These are phyloP conservation scores for Bathynomus jamesi DNA, from an alignment of 1,140 invertebrate genomes.

Conservation along the genomic window DNA sequence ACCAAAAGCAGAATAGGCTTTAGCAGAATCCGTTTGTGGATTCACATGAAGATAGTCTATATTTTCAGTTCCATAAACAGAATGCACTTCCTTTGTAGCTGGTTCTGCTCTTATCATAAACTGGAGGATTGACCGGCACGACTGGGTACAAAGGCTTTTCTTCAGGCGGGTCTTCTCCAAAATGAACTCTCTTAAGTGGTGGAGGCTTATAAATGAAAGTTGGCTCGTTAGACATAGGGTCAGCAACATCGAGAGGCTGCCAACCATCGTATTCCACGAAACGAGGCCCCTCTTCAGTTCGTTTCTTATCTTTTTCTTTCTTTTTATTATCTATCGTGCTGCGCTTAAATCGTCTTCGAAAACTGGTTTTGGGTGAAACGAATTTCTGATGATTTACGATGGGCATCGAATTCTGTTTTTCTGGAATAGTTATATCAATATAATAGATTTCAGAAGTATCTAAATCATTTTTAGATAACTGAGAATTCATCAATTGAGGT, in stretches of 20 bases:
- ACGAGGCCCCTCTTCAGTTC: slow-evolving; percentile 7
- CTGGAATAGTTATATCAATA: slow-evolving; percentile 38
- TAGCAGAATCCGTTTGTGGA: slow-evolving; percentile 19
- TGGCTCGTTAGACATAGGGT: slow-evolving; percentile 31
- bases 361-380: not conserved
- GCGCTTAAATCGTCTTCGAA: not conserved
- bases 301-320: not conserved
- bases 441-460: slow-evolving; percentile 19
- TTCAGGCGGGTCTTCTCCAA: slow-evolving; percentile 23
- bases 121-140: slow-evolving; percentile 27
- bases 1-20: slow-evolving; percentile 9
- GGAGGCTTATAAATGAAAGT: slow-evolving; percentile 32
- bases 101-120: slow-evolving; percentile 28
- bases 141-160: slow-evolving; percentile 32
- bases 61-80: slow-evolving; percentile 34
- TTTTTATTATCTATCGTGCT: not conserved
- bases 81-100: slow-evolving; percentile 19
- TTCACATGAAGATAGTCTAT: slow-evolving; percentile 32
- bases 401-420: slow-evolving; percentile 9
- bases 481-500: not conserved
- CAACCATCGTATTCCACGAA: slow-evolving; percentile 31
- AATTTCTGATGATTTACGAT: not conserved
- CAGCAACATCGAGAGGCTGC: slow-evolving; percentile 29
- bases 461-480: not conserved
- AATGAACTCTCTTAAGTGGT: slow-evolving; percentile 25